Evolutionary conservation across 2,888 invertebrate species (phyloP).

Genomic region (Drosophila emarginata): DNA sequence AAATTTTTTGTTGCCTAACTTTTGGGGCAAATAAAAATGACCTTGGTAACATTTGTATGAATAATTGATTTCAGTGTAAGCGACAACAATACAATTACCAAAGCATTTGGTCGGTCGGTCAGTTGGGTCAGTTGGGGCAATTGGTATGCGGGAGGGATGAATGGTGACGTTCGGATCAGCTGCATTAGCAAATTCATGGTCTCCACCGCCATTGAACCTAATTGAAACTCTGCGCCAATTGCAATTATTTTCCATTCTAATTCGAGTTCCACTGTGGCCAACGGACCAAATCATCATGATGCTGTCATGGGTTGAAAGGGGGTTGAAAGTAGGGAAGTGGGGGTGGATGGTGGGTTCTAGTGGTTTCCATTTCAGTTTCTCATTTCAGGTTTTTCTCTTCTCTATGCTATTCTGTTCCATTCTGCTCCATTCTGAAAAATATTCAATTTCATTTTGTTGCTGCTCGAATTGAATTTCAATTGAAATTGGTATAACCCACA

Average conservation of each 20-base stretch:
- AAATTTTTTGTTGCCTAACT: not conserved
- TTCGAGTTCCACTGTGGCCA: conserved; percentile 43
- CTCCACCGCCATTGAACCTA: conserved; percentile 46
- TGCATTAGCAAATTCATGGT: conserved; percentile 50
- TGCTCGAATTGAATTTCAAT: conserved; percentile 65
- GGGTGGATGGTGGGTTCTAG: not conserved
- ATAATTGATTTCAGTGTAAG: conserved; percentile 7
- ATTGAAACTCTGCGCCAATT: conserved; percentile 68
- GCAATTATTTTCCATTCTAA: conserved; percentile 76
- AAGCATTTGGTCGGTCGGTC: conserved; percentile 32
- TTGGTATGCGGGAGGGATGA: not conserved
- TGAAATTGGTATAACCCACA: conserved; percentile 35
- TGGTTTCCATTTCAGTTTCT: conserved; percentile 4
- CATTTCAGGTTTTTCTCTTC: not conserved
- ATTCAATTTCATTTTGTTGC: conserved; percentile 58
- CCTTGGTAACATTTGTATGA: not conserved
- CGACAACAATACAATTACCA: conserved; percentile 54
- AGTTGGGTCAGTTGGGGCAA: not conserved
- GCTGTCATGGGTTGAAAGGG: not conserved
- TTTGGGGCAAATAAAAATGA: not conserved
- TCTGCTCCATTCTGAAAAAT: not conserved
- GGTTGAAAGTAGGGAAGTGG: not conserved
- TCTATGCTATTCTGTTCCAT: not conserved
- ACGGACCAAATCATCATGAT: not conserved
- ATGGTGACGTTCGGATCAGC: conserved; percentile 24